Evolutionary conservation across 2,113 vertebrate genomes (phyloP), one percentile per base, ranked within the genome.

Genomic region (Lampris megalopsis): DNA sequence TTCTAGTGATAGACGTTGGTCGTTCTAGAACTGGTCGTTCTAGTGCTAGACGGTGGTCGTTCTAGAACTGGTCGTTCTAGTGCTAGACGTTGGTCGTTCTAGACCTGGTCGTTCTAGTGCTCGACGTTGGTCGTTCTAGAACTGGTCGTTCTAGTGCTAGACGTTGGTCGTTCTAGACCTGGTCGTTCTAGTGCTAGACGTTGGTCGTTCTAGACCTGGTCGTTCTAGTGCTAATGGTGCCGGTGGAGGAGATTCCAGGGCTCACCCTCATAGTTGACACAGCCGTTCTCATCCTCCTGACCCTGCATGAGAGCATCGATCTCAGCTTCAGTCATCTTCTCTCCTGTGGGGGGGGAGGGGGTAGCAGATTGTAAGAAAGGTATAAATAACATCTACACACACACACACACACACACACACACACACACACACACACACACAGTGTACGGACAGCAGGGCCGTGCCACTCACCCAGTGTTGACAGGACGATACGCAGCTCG

Each of bases 241-340:
- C 9, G 13, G 9, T 61, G 8, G 36, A 47, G 45, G 38, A 35
- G 24, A 6, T 56, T 68, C 63, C 71, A 47, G 63, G 9, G 68
- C 91, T 67, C 90, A 98, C 98, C 96, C 90, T 99, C 98, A 0
- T 98, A 99, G 93, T 99, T 98, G 89, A 99, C 92, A 88, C 96
- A 96, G 89, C 98, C 98, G 0, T 97, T 99, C 93, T 97, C 97
- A 69, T 99, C 98, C 93, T 99, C 98, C 91, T 99, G 98, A 80
- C 97, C 98, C 63, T 91, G 76, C 96, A 99, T 92, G 71, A 99
- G 95, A 59, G 95, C 92, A 0, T 99, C 98, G 41, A 99, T 97
- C 93, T 99, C 97, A 61, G 89, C 68, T 90, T 98, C 98, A 85
- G 73, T 96, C 98, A 99, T 97, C 94, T 96, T 99, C 92, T 99